Conservation (phyloP, 2,113 vertebrate genomes). For the Pangasianodon gigas region DNA sequence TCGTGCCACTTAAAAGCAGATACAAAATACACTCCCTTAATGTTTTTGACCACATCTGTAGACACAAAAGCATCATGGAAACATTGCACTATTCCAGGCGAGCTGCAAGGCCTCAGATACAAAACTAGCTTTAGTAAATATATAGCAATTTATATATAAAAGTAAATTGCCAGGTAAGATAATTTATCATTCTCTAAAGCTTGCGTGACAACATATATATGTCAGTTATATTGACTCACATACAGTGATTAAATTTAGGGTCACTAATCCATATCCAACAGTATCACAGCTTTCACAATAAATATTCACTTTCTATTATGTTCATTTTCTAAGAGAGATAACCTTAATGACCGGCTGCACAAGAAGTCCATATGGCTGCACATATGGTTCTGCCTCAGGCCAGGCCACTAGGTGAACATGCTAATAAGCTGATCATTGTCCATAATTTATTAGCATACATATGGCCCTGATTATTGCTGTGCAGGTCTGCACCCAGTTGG, state of each 20-base stretch:
- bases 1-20: not conserved
- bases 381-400: not conserved
- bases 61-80: not conserved
- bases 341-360: not conserved
- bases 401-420: slow-evolving; percentile 12
- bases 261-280: not conserved
- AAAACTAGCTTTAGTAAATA: not conserved
- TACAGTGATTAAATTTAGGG: not conserved
- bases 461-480: slow-evolving; percentile 7
- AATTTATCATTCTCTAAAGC: not conserved
- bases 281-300: not conserved
- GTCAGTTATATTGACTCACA: not conserved
- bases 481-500: slow-evolving; percentile 20
- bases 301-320: not conserved
- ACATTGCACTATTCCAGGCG: not conserved
- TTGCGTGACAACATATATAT: not conserved
- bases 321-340: not conserved
- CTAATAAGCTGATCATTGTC: slow-evolving; percentile 20
- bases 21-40: not conserved
- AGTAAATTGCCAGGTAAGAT: not conserved
- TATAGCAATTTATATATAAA: no score
- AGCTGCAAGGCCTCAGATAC: not conserved
- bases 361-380: slow-evolving; percentile 5
- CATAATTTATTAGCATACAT: slow-evolving; percentile 24
- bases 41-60: not conserved